These are phyloP conservation scores for Xanthorhoe spadicearia DNA, from an alignment of 2,888 invertebrate species.

Conservation along the genomic window DNA sequence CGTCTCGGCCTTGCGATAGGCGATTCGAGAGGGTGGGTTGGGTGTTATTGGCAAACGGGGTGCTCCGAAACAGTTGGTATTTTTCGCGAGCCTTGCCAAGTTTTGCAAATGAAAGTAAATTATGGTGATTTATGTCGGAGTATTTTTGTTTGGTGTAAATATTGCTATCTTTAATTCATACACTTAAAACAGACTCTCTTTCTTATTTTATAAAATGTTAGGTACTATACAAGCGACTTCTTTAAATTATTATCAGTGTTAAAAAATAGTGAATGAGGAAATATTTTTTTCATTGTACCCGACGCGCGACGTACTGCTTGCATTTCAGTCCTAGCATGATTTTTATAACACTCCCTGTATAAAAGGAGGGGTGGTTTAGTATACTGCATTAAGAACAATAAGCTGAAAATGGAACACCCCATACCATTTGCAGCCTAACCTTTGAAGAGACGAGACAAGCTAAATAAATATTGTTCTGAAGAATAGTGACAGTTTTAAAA, in stretches of 20 bases:
- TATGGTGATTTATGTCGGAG: neutral
- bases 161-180: too few species aligned
- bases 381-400: constrained; percentile 26
- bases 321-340: neutral
- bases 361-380: constrained; percentile 4
- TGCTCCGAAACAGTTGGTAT: constrained; percentile 14
- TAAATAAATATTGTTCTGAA: neutral
- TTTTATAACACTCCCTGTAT: constrained; percentile 13
- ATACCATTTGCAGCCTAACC: neutral
- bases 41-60: constrained; percentile 26
- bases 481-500: too few species aligned
- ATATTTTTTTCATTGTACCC: too few species aligned
- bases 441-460: neutral
- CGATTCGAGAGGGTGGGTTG: constrained; percentile 43
- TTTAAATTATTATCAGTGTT: too few species aligned
- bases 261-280: too few species aligned
- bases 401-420: constrained; percentile 11
- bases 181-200: too few species aligned
- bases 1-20: constrained; percentile 40
- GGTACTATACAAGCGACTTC: too few species aligned
- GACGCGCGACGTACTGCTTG: too few species aligned
- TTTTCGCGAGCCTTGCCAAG: constrained; percentile 14
- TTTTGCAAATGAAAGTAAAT: neutral
- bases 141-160: neutral
- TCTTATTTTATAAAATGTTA: too few species aligned